Evolutionary conservation across 2,888 invertebrate species (phyloP).

Genomic region (Ligdia adustata): DNA sequence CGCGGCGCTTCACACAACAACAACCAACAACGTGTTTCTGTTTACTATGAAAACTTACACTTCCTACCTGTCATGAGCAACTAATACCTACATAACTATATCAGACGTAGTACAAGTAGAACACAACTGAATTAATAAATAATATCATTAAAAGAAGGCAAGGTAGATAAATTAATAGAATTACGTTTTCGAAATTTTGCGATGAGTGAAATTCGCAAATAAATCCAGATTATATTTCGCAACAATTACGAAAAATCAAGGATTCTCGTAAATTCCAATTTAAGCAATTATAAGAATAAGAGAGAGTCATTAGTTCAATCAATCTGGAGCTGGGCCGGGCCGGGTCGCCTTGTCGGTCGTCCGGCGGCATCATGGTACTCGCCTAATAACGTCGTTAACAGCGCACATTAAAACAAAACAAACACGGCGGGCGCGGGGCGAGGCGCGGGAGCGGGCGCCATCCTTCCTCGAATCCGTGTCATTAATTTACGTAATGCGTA

Average conservation of each 20-base stretch:
- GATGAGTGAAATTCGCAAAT: constrained; percentile 53
- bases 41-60: constrained; percentile 21
- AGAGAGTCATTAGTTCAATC: constrained; percentile 78
- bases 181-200: constrained; percentile 35
- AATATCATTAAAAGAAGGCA: constrained; percentile 4
- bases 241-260: constrained; percentile 49
- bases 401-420: constrained; percentile 83
- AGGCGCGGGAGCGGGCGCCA: constrained; percentile 71
- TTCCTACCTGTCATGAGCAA: constrained; percentile 1
- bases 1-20: constrained; percentile 34
- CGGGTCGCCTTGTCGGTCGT: constrained; percentile 33
- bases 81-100: neutral
- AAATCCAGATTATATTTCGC: constrained; percentile 61
- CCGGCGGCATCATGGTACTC: constrained; percentile 68
- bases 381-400: constrained; percentile 83
- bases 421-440: constrained; percentile 59
- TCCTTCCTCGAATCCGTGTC: constrained; percentile 85
- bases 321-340: constrained; percentile 47
- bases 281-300: constrained; percentile 75
- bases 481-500: constrained; percentile 85
- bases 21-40: constrained; percentile 1
- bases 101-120: too few species aligned
- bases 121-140: neutral
- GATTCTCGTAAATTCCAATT: constrained; percentile 64
- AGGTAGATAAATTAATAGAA: constrained; percentile 5